Percentiles rank a stretch among this genome's conserved stretches.
Conservation (phyloP, 2,797 vertebrate species). For the Microhierax caerulescens region DNA sequence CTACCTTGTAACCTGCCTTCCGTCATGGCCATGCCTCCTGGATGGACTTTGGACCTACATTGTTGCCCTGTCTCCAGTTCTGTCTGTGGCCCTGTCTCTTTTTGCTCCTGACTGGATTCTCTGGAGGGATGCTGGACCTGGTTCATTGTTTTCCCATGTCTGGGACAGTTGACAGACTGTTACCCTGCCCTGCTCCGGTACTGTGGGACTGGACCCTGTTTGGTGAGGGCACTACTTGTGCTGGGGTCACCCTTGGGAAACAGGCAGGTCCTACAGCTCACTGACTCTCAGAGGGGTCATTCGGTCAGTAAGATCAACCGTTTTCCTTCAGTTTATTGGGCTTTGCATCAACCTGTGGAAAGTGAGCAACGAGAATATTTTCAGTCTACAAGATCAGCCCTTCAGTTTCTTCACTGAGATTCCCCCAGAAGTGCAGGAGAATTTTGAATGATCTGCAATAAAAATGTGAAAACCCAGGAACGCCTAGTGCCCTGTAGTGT, state of each 20-base stretch:
- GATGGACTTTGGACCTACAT: accelerated
- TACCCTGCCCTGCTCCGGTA: neutral
- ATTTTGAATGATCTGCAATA: neutral
- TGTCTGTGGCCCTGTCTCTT: neutral
- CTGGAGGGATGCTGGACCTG: neutral
- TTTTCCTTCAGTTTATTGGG: neutral
- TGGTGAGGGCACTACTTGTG: neutral
- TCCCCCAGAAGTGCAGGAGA: neutral
- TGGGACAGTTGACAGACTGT: neutral
- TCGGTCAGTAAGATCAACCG: neutral
- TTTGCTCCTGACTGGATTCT: neutral
- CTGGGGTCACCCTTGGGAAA: neutral
- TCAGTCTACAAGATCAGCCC: neutral
- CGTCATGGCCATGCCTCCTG: neutral
- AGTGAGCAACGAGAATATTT: neutral
- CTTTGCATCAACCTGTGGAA: neutral
- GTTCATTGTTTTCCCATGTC: neutral
- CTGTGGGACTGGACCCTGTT: neutral
- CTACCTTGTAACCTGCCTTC: neutral
- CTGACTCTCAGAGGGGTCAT: neutral
- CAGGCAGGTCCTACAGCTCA: neutral
- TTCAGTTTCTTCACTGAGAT: neutral
- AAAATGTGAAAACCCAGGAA: neutral
- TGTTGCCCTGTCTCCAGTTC: neutral
- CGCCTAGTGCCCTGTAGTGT: neutral